A percentile compares a stretch with the other conserved stretches of the same genome.
These are phyloP conservation scores for Parus major DNA, from an alignment of 2,113 vertebrate species.

Conservation along the genomic window DNA sequence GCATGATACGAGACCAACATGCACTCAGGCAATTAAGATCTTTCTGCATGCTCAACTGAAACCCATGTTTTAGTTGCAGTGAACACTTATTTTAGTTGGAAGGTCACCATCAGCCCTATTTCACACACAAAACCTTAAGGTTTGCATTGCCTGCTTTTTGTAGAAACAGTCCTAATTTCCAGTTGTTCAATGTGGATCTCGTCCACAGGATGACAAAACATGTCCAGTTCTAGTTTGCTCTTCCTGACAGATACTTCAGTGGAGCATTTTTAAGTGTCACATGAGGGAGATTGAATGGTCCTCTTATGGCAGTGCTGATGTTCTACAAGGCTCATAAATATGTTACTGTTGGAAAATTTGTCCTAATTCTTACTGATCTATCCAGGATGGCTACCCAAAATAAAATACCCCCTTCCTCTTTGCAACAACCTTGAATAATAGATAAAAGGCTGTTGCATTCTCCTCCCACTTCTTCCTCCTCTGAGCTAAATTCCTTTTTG, in stretches of 20 bases:
- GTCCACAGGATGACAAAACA: background rate
- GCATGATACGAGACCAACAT: accelerated
- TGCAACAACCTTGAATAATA: background rate
- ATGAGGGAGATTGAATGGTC: background rate
- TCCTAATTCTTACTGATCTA: background rate
- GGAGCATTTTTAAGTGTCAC: background rate
- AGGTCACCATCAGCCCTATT: background rate
- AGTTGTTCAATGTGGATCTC: background rate
- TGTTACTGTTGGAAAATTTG: background rate
- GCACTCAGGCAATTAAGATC: background rate
- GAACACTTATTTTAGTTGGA: background rate
- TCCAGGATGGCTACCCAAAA: background rate
- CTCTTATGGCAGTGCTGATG: background rate
- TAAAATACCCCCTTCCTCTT: background rate
- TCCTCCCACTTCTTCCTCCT: background rate
- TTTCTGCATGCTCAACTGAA: background rate
- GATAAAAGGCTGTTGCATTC: background rate
- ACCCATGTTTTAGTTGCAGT: background rate
- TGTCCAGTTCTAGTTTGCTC: background rate
- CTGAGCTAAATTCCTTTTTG: background rate
- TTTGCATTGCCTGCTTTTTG: background rate
- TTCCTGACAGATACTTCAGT: background rate
- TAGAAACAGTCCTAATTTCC: background rate
- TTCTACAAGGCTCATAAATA: background rate
- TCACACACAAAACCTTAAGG: background rate